Percentiles rank a stretch among this genome's conserved stretches.
Conservation (phyloP, 35 echinoderm and acorn worm species). For the Apostichopus californicus region DNA sequence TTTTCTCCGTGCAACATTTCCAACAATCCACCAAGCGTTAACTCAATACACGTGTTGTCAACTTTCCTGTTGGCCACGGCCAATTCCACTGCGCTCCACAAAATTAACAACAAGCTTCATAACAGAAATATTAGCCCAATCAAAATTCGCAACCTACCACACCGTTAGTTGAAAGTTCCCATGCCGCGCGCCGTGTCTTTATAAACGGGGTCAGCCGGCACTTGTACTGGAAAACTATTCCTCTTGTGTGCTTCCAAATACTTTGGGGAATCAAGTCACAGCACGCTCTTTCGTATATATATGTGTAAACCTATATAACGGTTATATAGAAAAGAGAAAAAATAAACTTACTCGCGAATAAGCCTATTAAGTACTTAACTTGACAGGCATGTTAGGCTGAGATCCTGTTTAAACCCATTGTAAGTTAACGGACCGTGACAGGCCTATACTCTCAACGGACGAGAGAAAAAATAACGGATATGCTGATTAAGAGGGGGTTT, state of each 20-base stretch:
- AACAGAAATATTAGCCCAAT: constrained; percentile 40
- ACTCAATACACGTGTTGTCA: constrained; percentile 21
- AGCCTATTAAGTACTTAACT: constrained; percentile 11
- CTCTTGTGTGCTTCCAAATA: not conserved
- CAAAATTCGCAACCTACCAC: constrained; percentile 9
- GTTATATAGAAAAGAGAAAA: not conserved
- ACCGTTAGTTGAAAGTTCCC: constrained; percentile 16
- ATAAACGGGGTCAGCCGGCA: constrained; percentile 14
- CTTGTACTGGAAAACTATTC: not conserved
- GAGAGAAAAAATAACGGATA: too few relatives aligned
- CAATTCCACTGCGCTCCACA: constrained; percentile 21
- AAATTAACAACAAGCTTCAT: constrained; percentile 47
- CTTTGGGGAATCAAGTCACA: not conserved
- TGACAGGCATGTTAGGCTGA: not conserved
- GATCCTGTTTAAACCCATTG: not conserved
- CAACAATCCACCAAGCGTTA: constrained; percentile 11
- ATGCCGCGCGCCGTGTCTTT: not conserved
- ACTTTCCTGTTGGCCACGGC: constrained; percentile 13
- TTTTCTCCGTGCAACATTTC: too few relatives aligned
- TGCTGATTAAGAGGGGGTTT: too few relatives aligned
- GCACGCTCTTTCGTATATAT: not conserved
- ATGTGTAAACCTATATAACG: not conserved
- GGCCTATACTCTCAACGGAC: too few relatives aligned
- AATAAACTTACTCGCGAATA: not conserved
- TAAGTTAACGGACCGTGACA: too few relatives aligned